Conservation (phyloP, 2,888 invertebrate species). For the Aphidius colemani region DNA sequence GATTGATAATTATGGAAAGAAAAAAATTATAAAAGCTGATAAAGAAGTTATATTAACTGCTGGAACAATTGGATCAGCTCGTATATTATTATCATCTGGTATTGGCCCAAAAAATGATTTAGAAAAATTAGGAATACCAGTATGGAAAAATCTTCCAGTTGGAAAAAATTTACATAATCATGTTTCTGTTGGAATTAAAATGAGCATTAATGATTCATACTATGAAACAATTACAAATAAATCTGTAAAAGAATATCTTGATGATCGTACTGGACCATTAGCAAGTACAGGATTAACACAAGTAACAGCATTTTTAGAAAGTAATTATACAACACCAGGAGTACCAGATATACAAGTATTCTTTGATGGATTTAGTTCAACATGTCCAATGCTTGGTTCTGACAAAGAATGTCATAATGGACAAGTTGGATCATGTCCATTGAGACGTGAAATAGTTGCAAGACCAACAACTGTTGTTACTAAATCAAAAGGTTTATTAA, state of each 20-base stretch:
- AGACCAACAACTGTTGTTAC: constrained; percentile 50
- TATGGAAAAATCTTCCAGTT: constrained; percentile 51
- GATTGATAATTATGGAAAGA: constrained; percentile 54
- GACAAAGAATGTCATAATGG: constrained; percentile 47
- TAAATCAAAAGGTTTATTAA: constrained; percentile 65
- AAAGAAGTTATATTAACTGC: constrained; percentile 64
- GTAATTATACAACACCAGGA: constrained; percentile 48
- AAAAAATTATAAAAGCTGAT: constrained; percentile 55
- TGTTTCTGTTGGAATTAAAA: constrained; percentile 51
- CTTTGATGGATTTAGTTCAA: constrained; percentile 58
- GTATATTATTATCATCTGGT: constrained; percentile 64
- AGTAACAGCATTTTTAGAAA: constrained; percentile 51
- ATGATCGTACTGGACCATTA: constrained; percentile 54
- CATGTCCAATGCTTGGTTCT: constrained; percentile 48
- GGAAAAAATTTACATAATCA: constrained; percentile 57
- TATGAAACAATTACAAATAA: constrained; percentile 49
- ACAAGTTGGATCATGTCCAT: constrained; percentile 40
- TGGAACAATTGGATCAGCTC: constrained; percentile 63
- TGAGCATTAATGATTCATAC: constrained; percentile 47
- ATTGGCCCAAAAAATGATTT: constrained; percentile 62
- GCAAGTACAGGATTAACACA: constrained; percentile 60
- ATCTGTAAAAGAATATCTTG: constrained; percentile 52
- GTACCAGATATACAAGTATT: constrained; percentile 59
- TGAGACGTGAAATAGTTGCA: constrained; percentile 53
- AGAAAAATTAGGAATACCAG: constrained; percentile 46